These are phyloP conservation scores for Yponomeuta malinellus DNA, from an alignment of 2,888 invertebrate genomes.

Conservation along the genomic window DNA sequence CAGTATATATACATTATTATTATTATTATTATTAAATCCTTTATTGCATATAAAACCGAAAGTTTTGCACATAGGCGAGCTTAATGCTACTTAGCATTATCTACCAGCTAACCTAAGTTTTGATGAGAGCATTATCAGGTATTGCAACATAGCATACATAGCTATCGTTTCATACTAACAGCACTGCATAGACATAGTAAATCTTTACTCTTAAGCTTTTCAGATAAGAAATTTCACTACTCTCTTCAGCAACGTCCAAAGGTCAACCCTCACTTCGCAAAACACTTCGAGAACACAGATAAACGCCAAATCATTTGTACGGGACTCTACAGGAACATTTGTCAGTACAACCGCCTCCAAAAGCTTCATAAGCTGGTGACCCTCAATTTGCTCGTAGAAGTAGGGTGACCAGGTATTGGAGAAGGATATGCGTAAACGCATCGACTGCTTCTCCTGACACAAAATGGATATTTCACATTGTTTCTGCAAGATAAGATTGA, in stretches of 20 bases:
- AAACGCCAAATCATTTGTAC: constrained; percentile 15
- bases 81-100: no score
- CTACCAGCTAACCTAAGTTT: no score
- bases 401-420: not conserved
- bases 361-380: not conserved
- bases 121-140: no score
- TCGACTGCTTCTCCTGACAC: constrained; percentile 1
- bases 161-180: no score
- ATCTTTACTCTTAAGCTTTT: not conserved
- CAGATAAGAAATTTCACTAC: not conserved
- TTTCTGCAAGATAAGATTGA: constrained; percentile 15
- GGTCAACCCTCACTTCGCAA: not conserved
- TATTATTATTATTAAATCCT: no score
- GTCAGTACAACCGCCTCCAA: not conserved
- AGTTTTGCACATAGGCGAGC: no score
- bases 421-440: not conserved
- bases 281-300: not conserved
- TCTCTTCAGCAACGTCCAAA: not conserved
- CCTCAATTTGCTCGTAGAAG: not conserved
- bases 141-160: no score
- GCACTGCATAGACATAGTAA: no score
- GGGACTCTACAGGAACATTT: constrained; percentile 3
- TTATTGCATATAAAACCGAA: no score
- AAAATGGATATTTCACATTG: constrained; percentile 13
- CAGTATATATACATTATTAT: no score